phyloP scores from a whole-genome alignment of 2,888 invertebrate species.

The Resseliella maxima region DNA sequence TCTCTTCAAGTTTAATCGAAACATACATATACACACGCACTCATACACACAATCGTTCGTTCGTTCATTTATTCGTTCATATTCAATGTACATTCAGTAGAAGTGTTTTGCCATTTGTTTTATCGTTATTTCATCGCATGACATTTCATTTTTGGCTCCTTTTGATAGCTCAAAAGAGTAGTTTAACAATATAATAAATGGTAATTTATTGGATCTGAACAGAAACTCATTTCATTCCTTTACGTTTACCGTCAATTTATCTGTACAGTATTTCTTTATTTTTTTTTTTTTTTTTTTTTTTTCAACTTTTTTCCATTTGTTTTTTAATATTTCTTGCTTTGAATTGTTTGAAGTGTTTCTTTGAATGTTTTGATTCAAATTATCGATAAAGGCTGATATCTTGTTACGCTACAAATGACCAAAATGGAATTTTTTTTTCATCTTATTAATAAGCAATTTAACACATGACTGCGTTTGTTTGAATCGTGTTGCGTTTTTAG shows the following conservation, averaged over 20 bases:
- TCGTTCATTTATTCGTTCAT: no score
- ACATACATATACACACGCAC: background rate
- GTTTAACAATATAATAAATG: background rate
- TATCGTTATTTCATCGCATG: slow-evolving; percentile 38
- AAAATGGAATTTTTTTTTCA: background rate
- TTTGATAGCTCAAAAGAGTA: background rate
- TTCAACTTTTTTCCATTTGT: no score
- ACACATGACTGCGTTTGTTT: background rate
- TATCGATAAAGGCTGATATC: background rate
- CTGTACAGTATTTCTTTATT: background rate
- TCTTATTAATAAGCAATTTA: background rate
- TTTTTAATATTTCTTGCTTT: background rate
- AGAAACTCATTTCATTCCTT: background rate
- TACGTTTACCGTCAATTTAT: background rate
- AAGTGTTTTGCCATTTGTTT: slow-evolving; percentile 24
- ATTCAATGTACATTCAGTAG: no score
- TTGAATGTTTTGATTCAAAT: slow-evolving; percentile 7
- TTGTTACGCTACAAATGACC: background rate
- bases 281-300: background rate
- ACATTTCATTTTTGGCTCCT: slow-evolving; percentile 43
- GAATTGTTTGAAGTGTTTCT: background rate
- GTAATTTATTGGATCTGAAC: slow-evolving; percentile 14
- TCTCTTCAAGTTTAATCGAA: background rate
- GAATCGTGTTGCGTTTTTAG: background rate
- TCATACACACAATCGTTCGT: no score